Evolutionary conservation across 2,888 invertebrate genomes (phyloP).

Genomic region (Cephus sareptanus): DNA sequence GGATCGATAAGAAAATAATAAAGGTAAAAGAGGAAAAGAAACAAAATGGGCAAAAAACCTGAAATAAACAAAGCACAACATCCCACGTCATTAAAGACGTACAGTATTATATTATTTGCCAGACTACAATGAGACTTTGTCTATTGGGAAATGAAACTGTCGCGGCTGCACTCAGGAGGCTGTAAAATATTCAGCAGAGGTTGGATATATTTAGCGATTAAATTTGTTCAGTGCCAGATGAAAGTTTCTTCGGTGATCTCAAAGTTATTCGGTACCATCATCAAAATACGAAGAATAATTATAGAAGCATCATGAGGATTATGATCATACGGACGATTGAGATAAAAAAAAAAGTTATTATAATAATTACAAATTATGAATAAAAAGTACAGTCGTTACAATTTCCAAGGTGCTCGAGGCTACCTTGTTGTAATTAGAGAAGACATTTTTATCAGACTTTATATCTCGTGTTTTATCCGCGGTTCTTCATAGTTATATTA

Average conservation of each 20-base stretch:
- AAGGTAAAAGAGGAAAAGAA: neutral
- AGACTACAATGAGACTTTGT: neutral
- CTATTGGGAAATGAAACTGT: neutral
- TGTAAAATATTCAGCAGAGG: conserved; percentile 1
- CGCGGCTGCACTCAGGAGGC: neutral
- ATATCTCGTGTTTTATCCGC: neutral
- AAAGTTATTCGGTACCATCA: neutral
- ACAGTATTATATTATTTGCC: neutral
- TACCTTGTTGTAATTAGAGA: neutral
- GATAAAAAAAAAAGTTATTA: neutral
- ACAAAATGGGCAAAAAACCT: neutral
- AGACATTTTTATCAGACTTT: neutral
- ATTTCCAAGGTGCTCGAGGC: neutral
- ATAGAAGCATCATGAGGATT: neutral
- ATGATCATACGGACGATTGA: neutral
- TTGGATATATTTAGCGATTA: neutral
- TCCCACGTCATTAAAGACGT: neutral
- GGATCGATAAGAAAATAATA: neutral
- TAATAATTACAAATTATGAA: neutral
- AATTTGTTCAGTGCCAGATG: neutral
- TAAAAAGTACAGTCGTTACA: neutral
- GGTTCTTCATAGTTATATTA: neutral
- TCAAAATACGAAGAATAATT: neutral
- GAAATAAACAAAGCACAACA: neutral
- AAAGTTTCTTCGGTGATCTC: neutral